Evolutionary conservation across 2,888 invertebrate genomes (phyloP), one percentile per base, ranked within the genome.

Genomic region (Acleris sparsana): DNA sequence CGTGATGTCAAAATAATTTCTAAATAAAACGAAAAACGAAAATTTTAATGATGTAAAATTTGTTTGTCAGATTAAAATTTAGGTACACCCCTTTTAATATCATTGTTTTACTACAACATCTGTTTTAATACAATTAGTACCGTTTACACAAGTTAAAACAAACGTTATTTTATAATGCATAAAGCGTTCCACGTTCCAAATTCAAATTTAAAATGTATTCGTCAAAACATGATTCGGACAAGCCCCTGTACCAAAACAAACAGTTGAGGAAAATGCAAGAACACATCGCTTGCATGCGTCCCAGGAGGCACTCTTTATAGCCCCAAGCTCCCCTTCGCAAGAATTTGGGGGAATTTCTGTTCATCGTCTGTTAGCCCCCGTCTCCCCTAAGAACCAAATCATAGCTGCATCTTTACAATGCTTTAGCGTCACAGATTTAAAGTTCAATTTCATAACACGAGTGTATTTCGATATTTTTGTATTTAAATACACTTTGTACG

Each of bases 241-340:
- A 62, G 43, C 60, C 65, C 65, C 43, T 55, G 46, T 62, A 53
- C 62, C 77, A 77, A 82, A 81, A 87, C 82, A 86, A 79, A 80
- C 75, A 80, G 77, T 78, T 78, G 78, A 70, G 74, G 75, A 77
- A 77, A 80, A 76, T 83, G 85, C 87, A 84, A 76, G 79, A 78
- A 75, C 78, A 77, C 78, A 78, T 72, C 78, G 73, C 73, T 77
- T 86, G 87, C 88, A 87, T 82, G 80, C 75, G 72, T 85, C 88
- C 84, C 87, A 60, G 44, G 87, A 79, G 88, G 77, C 74, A 63
- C 72, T 70, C 77, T 77, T 78, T 75, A 74, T 67, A 63, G 70
- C 67, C 53, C 51, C 49, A 51, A 69, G 73, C 74, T 76, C 72
- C 85, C 86, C 80, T 77, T 78, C 73, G 73, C 75, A 80, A 80